phyloP scores from a whole-genome alignment of 2,113 vertebrate genomes.

The Aphelocoma coerulescens region DNA sequence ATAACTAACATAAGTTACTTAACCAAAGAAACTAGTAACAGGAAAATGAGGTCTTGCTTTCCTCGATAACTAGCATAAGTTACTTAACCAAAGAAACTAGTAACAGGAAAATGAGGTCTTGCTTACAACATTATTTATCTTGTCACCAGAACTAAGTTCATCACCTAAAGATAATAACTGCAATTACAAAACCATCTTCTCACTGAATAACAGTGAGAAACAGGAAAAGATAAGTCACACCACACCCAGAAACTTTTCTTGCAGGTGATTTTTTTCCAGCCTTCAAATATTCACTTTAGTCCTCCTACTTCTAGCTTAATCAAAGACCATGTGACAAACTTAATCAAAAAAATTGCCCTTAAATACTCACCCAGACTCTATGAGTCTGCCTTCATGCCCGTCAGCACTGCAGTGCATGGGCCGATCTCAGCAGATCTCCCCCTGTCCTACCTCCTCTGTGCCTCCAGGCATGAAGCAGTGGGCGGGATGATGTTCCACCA shows the following conservation, averaged over 20 bases:
- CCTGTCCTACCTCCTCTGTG: background rate
- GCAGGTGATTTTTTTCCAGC: conserved; percentile 36
- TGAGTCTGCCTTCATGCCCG: background rate
- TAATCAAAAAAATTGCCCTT: background rate
- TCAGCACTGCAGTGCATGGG: rapidly evolving
- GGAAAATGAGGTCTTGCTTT: conserved; percentile 8
- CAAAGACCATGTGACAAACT: background rate
- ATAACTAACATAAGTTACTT: background rate
- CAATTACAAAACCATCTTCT: background rate
- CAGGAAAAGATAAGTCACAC: conserved; percentile 47
- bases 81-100: background rate
- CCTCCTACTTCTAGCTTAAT: background rate
- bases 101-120: conserved; percentile 6
- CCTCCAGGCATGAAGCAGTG: background rate
- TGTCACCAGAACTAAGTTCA: background rate
- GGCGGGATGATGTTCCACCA: background rate
- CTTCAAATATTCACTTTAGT: background rate
- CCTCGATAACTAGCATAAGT: background rate
- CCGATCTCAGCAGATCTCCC: background rate
- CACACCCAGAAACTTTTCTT: conserved; percentile 14
- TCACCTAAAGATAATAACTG: background rate
- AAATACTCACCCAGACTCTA: background rate
- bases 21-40: background rate
- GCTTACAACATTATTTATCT: background rate
- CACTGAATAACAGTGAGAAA: conserved; percentile 17